Evolutionary conservation across 1,140 invertebrate species (phyloP), one percentile per base, ranked within the genome.

Genomic region (Phortica variegata): DNA sequence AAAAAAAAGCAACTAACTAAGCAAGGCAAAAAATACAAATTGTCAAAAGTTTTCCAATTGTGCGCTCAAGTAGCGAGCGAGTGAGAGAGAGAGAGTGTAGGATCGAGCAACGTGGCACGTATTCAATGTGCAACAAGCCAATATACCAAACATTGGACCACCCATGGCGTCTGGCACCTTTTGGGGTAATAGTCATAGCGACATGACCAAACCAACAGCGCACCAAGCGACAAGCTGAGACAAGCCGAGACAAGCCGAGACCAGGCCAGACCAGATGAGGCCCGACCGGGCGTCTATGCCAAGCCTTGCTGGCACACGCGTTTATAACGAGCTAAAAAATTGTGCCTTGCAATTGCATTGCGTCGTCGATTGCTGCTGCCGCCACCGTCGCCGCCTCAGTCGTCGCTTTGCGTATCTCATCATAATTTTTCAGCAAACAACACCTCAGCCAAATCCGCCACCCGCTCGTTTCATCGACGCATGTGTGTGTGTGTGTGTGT

Each of bases 371-470:
- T 12, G 31, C 32, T 34, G 23, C 19, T 31, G 19, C n/a, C 34
- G 43, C 34, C 29, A 34, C 36, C 32, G 19, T 19, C n/a, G n/a
- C n/a, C n/a, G n/a, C n/a, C n/a, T n/a, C n/a, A n/a, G 44, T 33
- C 21, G n/a, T 18, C 19, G 8, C 17, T 8, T 16, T 56, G 54
- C 49, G 44, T 39, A 47, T 49, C 43, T 56, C 56, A 65, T 63
- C 66, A 59, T 71, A 71, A 66, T 62, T 72, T 62, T 57, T 52
- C 58, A 53, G 58, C 54, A 61, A 68, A 66, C 68, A 72, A 68
- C 58, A 72, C 56, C 68, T 63, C 43, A 47, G 39, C 31, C 50
- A 39, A 34, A 40, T 38, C 31, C 32, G 50, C 53, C 46, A 50
- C 54, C 48, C 61, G 56, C 47, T 23, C 20, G 33, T 26, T 39